Conservation (phyloP, 2,797 vertebrate species). For the Nannoperca obscura region DNA sequence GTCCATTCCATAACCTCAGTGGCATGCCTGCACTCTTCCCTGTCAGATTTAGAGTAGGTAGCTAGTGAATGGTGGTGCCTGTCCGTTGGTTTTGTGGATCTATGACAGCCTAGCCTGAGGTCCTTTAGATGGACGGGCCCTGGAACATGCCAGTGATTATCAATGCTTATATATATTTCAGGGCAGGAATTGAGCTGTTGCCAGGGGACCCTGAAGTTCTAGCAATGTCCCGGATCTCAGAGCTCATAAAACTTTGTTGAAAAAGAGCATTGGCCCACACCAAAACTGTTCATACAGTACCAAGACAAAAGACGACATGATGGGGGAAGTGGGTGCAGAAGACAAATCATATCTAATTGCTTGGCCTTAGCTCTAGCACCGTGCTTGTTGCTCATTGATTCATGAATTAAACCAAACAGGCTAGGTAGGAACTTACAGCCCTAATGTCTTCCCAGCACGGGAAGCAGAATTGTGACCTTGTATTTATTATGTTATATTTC, state of each 20-base stretch:
- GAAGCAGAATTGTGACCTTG: not conserved
- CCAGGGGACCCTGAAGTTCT: not conserved
- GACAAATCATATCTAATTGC: not conserved
- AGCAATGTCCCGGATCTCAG: not conserved
- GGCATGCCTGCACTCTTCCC: conserved; percentile 22
- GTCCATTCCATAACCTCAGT: conserved; percentile 40
- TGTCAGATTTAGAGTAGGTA: conserved; percentile 29
- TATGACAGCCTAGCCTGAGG: conserved; percentile 15
- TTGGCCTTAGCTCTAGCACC: not conserved
- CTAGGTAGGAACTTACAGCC: not conserved
- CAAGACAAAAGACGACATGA: not conserved
- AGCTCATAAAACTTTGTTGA: not conserved
- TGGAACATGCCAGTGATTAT: conserved; percentile 21
- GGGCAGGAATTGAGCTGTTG: conserved; percentile 6
- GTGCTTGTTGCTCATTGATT: conserved; percentile 20
- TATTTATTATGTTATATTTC: conserved; percentile 18
- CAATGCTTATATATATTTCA: conserved; percentile 18
- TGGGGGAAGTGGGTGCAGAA: not conserved
- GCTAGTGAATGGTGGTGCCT: conserved; percentile 13
- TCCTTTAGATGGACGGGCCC: conserved; percentile 2
- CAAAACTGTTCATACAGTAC: not conserved
- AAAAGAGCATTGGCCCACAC: not conserved
- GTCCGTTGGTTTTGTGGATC: conserved; percentile 19
- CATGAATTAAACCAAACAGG: not conserved
- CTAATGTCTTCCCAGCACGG: not conserved